A percentile compares a stretch with the other conserved stretches of the same genome.
Conservation (phyloP, 2,113 vertebrate genomes). For the Pituophis catenifer region DNA sequence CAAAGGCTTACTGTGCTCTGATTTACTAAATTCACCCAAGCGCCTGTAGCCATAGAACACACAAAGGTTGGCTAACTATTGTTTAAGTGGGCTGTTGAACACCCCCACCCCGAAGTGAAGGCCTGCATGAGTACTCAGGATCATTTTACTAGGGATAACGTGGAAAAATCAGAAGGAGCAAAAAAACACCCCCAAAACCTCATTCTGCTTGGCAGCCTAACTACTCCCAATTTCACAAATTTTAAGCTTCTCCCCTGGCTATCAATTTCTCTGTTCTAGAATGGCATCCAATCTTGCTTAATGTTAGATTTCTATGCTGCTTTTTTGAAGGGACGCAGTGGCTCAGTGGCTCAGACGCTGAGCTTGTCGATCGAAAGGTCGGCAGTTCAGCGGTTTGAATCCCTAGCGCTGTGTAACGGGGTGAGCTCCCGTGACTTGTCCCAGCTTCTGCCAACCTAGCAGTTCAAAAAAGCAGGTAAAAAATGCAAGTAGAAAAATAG, state of each 20-base stretch:
- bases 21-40: not conserved
- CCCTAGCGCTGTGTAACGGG: too few species aligned
- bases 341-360: too few species aligned
- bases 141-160: not conserved
- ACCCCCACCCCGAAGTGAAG: too few species aligned
- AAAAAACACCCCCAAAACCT: too few species aligned
- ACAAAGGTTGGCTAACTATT: not conserved
- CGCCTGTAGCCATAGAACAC: not conserved
- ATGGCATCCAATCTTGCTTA: not conserved
- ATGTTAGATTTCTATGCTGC: not conserved
- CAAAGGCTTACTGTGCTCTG: not conserved
- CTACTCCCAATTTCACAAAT: not conserved
- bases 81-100: not conserved
- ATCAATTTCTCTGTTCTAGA: not conserved
- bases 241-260: not conserved
- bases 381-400: too few species aligned
- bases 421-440: too few species aligned
- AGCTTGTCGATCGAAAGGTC: too few species aligned
- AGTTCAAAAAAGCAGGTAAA: too few species aligned
- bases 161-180: not conserved
- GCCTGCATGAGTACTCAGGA: not conserved
- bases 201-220: not conserved
- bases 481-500: too few species aligned
- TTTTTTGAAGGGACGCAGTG: too few species aligned
- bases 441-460: too few species aligned